These are phyloP conservation scores for Drosophila kuntzei DNA, from an alignment of 2,888 invertebrate genomes.

Conservation along the genomic window DNA sequence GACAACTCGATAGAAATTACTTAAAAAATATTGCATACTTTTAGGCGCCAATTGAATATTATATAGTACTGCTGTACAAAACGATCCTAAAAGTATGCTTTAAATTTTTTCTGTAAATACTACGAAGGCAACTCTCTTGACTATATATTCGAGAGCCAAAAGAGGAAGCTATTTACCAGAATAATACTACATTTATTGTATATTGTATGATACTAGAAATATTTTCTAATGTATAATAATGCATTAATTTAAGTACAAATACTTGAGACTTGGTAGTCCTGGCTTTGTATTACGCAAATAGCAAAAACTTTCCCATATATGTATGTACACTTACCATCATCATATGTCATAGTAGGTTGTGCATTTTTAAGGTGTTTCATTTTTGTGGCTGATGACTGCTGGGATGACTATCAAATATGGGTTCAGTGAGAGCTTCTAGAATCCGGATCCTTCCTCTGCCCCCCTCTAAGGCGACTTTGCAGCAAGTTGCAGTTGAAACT, in stretches of 20 bases:
- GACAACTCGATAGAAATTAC: neutral
- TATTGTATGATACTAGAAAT: neutral
- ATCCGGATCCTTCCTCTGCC: neutral
- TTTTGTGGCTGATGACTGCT: conserved; percentile 9
- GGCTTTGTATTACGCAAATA: neutral
- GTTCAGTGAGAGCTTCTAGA: neutral
- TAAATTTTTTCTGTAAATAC: neutral
- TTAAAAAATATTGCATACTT: neutral
- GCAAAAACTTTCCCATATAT: neutral
- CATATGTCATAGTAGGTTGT: conserved; percentile 10
- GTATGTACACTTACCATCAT: neutral
- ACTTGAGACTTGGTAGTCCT: neutral
- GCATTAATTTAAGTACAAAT: too few relatives aligned
- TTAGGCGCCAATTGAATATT: neutral
- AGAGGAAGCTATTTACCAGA: neutral
- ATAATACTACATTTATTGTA: neutral
- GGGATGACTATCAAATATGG: conserved; percentile 45
- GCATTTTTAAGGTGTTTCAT: conserved; percentile 38
- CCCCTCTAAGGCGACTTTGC: neutral
- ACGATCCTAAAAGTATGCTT: conserved; percentile 1
- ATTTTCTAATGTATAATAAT: neutral
- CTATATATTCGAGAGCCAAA: neutral
- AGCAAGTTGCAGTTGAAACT: conserved; percentile 30
- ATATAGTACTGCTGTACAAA: too few relatives aligned
- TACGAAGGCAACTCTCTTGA: too few relatives aligned